Conservation (phyloP, 2,113 vertebrate species). For the Vidua chalybeata region DNA sequence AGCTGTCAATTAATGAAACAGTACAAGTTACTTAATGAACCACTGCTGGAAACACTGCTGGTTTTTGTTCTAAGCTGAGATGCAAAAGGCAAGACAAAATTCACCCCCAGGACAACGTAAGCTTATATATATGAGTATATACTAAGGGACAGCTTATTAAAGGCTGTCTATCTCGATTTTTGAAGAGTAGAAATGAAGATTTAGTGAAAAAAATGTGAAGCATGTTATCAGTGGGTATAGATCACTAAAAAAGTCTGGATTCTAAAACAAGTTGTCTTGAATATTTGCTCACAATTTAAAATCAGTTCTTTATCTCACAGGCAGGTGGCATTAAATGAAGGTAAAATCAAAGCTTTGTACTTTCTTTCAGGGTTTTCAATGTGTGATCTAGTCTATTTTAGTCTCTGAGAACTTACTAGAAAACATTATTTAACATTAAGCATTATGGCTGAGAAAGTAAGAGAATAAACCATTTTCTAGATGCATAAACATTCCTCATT, state of each 20-base stretch:
- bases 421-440: not conserved
- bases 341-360: not conserved
- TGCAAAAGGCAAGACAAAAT: not conserved
- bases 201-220: not conserved
- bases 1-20: not conserved
- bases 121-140: not conserved
- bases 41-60: not conserved
- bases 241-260: not conserved
- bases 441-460: not conserved
- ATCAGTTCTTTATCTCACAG: slow-evolving; percentile 6
- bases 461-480: not conserved
- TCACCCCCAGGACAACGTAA: not conserved
- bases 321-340: not conserved
- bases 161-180: not conserved
- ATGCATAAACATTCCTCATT: not conserved
- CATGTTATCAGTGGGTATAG: not conserved
- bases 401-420: not conserved
- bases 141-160: not conserved
- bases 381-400: not conserved
- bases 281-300: not conserved
- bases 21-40: not conserved
- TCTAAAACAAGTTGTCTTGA: not conserved
- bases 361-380: not conserved
- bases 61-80: not conserved
- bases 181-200: not conserved